These are phyloP conservation scores for Tolypeutes matacus DNA, from an alignment of 2,797 vertebrate genomes.

Conservation along the genomic window DNA sequence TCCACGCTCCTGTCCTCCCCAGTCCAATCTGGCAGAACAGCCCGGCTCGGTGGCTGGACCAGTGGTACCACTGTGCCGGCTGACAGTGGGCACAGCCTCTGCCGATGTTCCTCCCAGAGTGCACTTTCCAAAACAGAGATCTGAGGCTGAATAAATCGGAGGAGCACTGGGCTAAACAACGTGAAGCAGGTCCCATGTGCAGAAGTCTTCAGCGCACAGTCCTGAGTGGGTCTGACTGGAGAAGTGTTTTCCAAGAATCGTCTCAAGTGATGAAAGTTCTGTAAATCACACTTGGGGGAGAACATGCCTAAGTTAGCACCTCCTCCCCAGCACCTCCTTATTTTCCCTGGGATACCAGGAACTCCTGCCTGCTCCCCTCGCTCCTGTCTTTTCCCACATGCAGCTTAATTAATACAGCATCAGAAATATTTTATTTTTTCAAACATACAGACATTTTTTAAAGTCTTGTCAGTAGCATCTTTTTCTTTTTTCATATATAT, in stretches of 20 bases:
- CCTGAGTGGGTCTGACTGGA: neutral
- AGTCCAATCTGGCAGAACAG: neutral
- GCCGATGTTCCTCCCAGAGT: neutral
- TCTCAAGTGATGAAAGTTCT: neutral
- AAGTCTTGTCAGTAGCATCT: neutral
- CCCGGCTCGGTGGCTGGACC: neutral
- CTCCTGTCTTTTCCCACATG: neutral
- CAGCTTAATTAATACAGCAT: neutral
- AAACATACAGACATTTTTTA: neutral
- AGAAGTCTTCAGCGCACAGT: neutral
- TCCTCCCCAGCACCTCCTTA: neutral
- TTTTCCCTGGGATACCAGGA: neutral
- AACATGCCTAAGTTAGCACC: neutral
- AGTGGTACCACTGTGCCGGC: neutral
- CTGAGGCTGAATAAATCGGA: neutral
- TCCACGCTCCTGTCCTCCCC: neutral
- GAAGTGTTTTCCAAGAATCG: constrained; percentile 35
- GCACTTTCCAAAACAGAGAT: neutral
- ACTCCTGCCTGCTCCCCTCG: neutral
- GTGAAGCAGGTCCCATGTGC: neutral
- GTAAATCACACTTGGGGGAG: neutral
- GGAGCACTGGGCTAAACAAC: neutral
- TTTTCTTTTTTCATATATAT: neutral
- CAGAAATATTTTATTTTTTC: neutral
- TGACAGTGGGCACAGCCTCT: neutral